Conservation (phyloP, 2,113 vertebrate species). For the Vulpes vulpes region DNA sequence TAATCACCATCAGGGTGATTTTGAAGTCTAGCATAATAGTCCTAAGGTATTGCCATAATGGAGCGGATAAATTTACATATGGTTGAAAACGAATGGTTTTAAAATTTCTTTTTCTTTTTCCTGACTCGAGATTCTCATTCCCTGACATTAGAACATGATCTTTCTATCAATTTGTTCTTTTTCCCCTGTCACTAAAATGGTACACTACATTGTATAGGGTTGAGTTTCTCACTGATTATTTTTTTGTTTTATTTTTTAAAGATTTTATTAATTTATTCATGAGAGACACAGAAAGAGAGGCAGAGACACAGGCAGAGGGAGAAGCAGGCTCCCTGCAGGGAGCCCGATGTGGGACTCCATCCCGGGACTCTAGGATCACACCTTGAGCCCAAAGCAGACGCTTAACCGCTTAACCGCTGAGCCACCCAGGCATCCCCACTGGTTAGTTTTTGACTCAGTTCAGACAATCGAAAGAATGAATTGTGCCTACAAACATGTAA, state of each 20-base stretch:
- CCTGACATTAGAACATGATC: neutral
- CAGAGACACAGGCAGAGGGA: too few species aligned
- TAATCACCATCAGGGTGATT: neutral
- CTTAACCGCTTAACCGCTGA: too few species aligned
- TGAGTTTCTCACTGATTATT: slow-evolving; percentile 27
- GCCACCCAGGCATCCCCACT: too few species aligned
- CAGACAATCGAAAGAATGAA: neutral
- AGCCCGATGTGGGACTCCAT: too few species aligned
- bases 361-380: too few species aligned
- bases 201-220: neutral
- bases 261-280: too few species aligned
- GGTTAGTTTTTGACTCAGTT: neutral
- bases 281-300: too few species aligned
- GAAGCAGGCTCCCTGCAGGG: too few species aligned
- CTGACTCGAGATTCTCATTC: neutral
- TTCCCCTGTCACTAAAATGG: neutral
- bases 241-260: neutral
- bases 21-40: neutral
- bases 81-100: neutral
- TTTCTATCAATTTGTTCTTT: neutral
- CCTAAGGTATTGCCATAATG: neutral
- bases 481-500: neutral
- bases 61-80: neutral
- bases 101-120: slow-evolving; percentile 32
- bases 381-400: too few species aligned